A percentile compares a stretch with the other conserved stretches of the same genome.
phyloP scores from a whole-genome alignment of 2,888 invertebrate genomes.

The Sussaba pulchella region DNA sequence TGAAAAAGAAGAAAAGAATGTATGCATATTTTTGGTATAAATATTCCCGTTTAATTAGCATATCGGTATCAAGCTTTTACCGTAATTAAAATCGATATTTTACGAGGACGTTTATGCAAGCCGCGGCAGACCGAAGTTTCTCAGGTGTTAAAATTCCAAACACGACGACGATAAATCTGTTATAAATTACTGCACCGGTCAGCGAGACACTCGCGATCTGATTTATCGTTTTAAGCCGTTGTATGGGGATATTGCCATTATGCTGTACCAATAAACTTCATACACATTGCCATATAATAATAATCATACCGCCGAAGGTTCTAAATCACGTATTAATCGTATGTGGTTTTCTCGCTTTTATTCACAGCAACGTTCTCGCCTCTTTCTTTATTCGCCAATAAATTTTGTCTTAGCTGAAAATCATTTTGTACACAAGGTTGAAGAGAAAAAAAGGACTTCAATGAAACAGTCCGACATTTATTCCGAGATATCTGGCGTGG shows the following conservation, averaged over 20 bases:
- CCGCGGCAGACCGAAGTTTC: constrained; percentile 52
- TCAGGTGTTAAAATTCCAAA: constrained; percentile 69
- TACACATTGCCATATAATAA: not conserved
- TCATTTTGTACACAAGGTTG: no score
- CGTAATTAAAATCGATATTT: constrained; percentile 69
- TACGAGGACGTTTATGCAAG: constrained; percentile 64
- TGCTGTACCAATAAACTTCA: constrained; percentile 2
- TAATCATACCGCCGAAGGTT: not conserved
- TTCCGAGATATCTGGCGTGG: no score
- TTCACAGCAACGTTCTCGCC: no score
- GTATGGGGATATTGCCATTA: constrained; percentile 1
- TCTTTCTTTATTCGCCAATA: no score
- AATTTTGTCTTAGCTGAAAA: no score
- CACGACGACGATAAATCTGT: constrained; percentile 66
- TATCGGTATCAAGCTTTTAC: constrained; percentile 65
- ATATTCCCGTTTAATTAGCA: constrained; percentile 74
- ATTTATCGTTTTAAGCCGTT: constrained; percentile 66
- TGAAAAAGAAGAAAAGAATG: constrained; percentile 56
- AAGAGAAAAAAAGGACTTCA: no score
- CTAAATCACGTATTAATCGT: no score
- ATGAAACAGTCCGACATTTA: no score
- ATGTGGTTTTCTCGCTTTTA: no score
- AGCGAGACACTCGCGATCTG: constrained; percentile 60
- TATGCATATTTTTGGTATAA: constrained; percentile 12
- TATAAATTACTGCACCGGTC: constrained; percentile 65